A percentile compares a stretch with the other conserved stretches of the same genome.
These are phyloP conservation scores for Cheumatopsyche charites DNA, from an alignment of 1,140 invertebrate genomes.

Conservation along the genomic window DNA sequence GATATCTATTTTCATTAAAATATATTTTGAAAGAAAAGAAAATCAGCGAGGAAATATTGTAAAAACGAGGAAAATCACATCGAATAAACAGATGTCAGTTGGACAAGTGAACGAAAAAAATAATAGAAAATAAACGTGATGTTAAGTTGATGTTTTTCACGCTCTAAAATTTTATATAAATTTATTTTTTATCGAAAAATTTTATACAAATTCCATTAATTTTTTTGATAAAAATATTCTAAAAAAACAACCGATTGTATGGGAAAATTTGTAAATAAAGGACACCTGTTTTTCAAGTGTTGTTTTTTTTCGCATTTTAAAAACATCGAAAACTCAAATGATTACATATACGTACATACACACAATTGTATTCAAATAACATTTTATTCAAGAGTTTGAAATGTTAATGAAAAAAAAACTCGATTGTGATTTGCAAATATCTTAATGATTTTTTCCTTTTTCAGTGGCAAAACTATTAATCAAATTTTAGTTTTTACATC, in stretches of 20 bases:
- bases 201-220: constrained; percentile 4
- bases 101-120: constrained; percentile 7
- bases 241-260: background rate
- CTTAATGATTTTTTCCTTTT: too few species aligned
- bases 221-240: constrained; percentile 11
- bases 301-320: background rate
- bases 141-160: constrained; percentile 26
- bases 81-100: constrained; percentile 20
- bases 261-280: background rate
- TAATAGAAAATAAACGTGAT: background rate
- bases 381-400: too few species aligned
- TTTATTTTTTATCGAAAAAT: background rate
- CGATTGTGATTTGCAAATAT: too few species aligned
- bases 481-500: too few species aligned
- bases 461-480: too few species aligned
- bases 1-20: too few species aligned
- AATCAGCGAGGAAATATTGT: background rate
- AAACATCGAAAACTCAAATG: background rate
- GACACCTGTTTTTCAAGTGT: background rate
- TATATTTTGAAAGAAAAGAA: too few species aligned
- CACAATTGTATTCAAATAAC: too few species aligned
- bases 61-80: constrained; percentile 17
- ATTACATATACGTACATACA: too few species aligned
- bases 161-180: constrained; percentile 11
- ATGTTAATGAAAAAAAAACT: too few species aligned